A percentile compares a stretch with the other conserved stretches of the same genome.
Evolutionary conservation across 2,113 vertebrate species (phyloP).

Genomic region (Nymphicus hollandicus): DNA sequence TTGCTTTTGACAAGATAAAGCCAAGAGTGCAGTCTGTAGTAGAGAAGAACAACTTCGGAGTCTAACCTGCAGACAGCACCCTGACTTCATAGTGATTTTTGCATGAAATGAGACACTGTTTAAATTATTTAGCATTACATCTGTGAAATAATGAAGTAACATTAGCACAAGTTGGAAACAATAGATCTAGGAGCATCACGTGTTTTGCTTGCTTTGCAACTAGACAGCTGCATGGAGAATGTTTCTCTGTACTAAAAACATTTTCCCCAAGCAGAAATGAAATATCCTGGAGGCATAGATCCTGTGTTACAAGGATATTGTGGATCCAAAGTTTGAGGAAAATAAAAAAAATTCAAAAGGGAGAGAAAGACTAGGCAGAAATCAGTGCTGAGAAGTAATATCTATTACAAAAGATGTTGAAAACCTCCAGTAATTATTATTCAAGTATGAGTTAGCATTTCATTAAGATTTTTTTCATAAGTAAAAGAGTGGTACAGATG

Average conservation of each 20-base stretch:
- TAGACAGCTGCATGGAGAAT: background rate
- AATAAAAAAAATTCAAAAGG: background rate
- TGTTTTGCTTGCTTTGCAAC: background rate
- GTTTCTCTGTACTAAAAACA: background rate
- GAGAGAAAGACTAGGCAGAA: background rate
- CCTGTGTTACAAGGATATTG: background rate
- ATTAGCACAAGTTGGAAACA: background rate
- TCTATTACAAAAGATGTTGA: background rate
- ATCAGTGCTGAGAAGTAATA: background rate
- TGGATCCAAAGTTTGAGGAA: accelerated
- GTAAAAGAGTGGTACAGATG: background rate
- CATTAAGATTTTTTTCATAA: accelerated
- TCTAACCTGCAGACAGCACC: background rate
- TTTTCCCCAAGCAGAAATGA: background rate
- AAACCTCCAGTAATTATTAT: background rate
- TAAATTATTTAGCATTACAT: background rate
- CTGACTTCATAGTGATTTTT: background rate
- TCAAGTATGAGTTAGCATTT: background rate
- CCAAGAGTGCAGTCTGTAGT: background rate
- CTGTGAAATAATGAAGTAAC: background rate
- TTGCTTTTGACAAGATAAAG: slow-evolving; percentile 20
- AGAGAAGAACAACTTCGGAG: background rate
- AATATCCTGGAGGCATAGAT: background rate
- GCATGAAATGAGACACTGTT: background rate
- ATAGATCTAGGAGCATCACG: background rate